These are phyloP conservation scores for Dione juno DNA, from an alignment of 2,888 invertebrate genomes.

Conservation along the genomic window DNA sequence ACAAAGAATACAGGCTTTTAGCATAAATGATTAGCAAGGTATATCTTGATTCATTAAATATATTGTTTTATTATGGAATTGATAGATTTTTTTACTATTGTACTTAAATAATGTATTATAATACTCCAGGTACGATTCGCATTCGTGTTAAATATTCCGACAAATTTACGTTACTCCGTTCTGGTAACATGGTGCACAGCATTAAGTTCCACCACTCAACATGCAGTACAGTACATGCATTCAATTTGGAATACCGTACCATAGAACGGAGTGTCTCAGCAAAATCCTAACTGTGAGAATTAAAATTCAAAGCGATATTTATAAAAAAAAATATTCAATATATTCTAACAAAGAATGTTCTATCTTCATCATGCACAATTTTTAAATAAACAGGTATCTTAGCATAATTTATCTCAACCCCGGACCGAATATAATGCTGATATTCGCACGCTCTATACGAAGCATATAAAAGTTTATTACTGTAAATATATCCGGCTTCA, in stretches of 20 bases:
- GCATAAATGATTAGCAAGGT: conserved; percentile 7
- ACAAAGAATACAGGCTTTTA: conserved; percentile 16
- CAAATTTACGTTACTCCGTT: too few relatives aligned
- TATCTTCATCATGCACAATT: not conserved
- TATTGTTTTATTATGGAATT: not conserved
- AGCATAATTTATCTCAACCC: conserved; percentile 28
- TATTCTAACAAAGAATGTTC: not conserved
- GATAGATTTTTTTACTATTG: not conserved
- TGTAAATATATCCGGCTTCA: conserved; percentile 46
- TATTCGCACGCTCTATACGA: conserved; percentile 49
- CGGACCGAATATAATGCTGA: conserved; percentile 44
- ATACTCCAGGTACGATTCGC: too few relatives aligned
- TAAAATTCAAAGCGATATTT: too few relatives aligned
- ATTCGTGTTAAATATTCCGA: too few relatives aligned
- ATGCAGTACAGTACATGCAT: too few relatives aligned
- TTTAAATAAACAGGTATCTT: conserved; percentile 20
- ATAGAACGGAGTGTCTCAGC: too few relatives aligned
- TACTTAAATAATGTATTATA: too few relatives aligned
- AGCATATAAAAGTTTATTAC: conserved; percentile 46
- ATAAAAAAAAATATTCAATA: too few relatives aligned
- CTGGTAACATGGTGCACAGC: too few relatives aligned
- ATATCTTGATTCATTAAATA: not conserved
- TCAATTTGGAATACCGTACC: too few relatives aligned
- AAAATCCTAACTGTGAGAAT: too few relatives aligned
- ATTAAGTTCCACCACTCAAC: too few relatives aligned